Base-by-base conservation (phyloP, 2,888 invertebrate genomes). In the Plusia festucae region DNA sequence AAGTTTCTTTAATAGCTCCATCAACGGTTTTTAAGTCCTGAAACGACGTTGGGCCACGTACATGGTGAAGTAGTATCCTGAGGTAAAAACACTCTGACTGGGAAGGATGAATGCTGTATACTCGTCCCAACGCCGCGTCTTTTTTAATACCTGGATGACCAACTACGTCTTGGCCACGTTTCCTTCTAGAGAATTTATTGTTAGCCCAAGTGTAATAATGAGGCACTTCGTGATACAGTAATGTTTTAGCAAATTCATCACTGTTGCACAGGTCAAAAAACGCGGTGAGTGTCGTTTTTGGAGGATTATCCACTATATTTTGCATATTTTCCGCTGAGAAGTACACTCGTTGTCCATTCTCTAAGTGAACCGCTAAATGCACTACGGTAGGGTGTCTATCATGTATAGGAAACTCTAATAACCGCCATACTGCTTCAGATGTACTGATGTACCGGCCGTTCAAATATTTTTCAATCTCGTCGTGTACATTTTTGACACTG, bases 181-280 rank as follows among this genome's bases (percentile, higher is more conserved):
- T 58, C 16, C 63, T 32, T 68, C 68, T 60, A 0, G 53, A 49
- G 60, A 65, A 65, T 53, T 24, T 16, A 49, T 65, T 65, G 30
- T 51, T 65, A 46, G 58, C 18, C 53, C 69, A 81, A 46, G 67
- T 72, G 30, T 76, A 82, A 49, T 79, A 82, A 3, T 70, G 69
- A 0, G 78, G 78, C 7, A 79, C 70, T 76, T 79, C 76, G 15
- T 63, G 56, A 22, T 79, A 78, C 1, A 74, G 18, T 20, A 79
- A 60, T 18, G 76, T 78, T 46, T 70, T 76, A 8, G 78, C 78
- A 32, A 79, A 82, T 55, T 70, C 73, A 44, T 79, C 80, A 2
- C n/a, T 16, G 20, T 70, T 62, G 40, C 78, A 71, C 7, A 76
- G 59, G 0, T 56, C 46, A 58, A 80, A 75, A 44, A 61, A 61